These are phyloP conservation scores for Microcebus lehilahytsara DNA, from an alignment of 2,113 vertebrate genomes.

Conservation along the genomic window DNA sequence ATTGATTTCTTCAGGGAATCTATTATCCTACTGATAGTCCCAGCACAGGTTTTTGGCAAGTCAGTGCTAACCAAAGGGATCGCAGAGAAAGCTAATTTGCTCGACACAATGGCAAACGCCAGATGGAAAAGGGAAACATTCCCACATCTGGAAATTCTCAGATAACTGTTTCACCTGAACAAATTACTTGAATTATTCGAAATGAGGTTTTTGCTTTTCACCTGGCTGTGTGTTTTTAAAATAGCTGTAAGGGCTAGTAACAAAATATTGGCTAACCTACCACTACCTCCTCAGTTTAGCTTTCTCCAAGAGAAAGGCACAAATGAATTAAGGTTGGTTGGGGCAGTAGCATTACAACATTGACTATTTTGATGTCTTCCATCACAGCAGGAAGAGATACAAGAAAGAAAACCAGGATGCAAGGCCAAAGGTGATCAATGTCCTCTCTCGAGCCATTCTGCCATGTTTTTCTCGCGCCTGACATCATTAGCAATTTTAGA, in stretches of 20 bases:
- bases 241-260: not conserved
- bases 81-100: not conserved
- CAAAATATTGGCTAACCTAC: not conserved
- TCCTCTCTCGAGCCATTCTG: not conserved
- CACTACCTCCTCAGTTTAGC: not conserved
- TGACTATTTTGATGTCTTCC: not conserved
- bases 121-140: not conserved
- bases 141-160: constrained; percentile 27
- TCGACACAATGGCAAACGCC: not conserved
- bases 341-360: not conserved
- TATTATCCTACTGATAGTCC: not conserved
- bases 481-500: not conserved
- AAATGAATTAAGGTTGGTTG: not conserved
- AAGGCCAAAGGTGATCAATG: not conserved
- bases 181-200: constrained; percentile 16
- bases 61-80: not conserved
- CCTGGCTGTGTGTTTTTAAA: not conserved
- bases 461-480: not conserved
- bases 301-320: not conserved
- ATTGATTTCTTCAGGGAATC: not conserved
- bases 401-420: not conserved
- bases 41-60: not conserved
- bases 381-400: not conserved
- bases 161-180: not conserved
- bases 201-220: not conserved